Percentiles rank a stretch among this genome's conserved stretches.
phyloP scores from a whole-genome alignment of 2,888 invertebrate species.

The Athalia rosae region DNA sequence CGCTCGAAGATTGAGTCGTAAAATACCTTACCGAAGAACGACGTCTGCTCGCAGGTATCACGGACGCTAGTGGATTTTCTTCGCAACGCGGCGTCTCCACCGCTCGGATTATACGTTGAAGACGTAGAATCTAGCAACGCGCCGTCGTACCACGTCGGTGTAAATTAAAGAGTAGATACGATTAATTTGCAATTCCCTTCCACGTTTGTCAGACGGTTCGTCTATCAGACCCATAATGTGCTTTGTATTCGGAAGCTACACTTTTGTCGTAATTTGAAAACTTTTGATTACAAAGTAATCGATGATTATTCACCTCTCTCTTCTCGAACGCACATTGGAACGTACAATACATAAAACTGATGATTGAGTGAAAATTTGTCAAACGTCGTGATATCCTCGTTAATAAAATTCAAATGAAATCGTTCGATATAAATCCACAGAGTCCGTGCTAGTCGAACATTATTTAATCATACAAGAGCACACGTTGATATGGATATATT shows the following conservation, averaged over 20 bases:
- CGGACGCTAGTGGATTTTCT: constrained; percentile 27
- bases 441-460: too few species aligned
- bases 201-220: not conserved
- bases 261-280: constrained; percentile 41
- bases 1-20: constrained; percentile 43
- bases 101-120: not conserved
- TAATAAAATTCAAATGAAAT: too few species aligned
- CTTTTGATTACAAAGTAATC: constrained; percentile 7
- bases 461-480: too few species aligned
- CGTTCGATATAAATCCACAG: too few species aligned
- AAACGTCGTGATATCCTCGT: not conserved
- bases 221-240: not conserved
- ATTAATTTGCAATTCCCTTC: constrained; percentile 36
- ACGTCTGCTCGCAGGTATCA: not conserved
- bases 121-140: too few species aligned
- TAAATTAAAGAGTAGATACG: constrained; percentile 24
- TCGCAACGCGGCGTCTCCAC: not conserved
- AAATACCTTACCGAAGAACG: not conserved
- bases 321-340: too few species aligned
- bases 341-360: too few species aligned
- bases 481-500: too few species aligned
- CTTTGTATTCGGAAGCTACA: not conserved
- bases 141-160: not conserved
- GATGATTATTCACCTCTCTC: not conserved
- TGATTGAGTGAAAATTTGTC: not conserved